A percentile compares a stretch with the other conserved stretches of the same genome.
These are phyloP conservation scores for Scolopax rusticola DNA, from an alignment of 2,797 vertebrate genomes.

Conservation along the genomic window DNA sequence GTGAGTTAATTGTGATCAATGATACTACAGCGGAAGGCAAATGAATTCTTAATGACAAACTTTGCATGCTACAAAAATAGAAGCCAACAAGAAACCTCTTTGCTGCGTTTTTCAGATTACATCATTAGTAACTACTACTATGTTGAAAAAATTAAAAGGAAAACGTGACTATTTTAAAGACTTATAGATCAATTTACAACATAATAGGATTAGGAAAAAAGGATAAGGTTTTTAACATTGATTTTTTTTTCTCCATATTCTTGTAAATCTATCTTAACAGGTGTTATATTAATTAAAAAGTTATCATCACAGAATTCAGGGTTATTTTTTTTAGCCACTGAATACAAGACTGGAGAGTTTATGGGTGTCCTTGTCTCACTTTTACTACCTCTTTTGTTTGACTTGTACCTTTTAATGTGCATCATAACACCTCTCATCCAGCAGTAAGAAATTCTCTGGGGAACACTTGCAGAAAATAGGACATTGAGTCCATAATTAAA, in stretches of 20 bases:
- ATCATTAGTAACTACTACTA: constrained; percentile 5
- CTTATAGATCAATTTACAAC: neutral
- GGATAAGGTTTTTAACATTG: neutral
- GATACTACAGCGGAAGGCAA: constrained; percentile 59
- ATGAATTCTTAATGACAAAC: constrained; percentile 68
- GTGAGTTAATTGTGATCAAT: constrained; percentile 68
- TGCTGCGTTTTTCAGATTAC: constrained; percentile 27
- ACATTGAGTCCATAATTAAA: constrained; percentile 87
- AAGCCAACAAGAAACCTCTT: constrained; percentile 56
- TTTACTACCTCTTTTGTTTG: constrained; percentile 67
- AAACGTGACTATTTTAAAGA: neutral
- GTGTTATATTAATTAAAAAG: constrained; percentile 66
- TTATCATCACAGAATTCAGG: constrained; percentile 22
- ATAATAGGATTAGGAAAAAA: neutral
- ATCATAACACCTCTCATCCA: constrained; percentile 77
- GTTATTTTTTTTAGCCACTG: neutral
- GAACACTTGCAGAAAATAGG: constrained; percentile 85
- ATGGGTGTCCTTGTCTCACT: constrained; percentile 71
- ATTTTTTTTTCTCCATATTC: constrained; percentile 11
- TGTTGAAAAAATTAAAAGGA: constrained; percentile 17
- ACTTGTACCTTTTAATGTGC: constrained; percentile 75
- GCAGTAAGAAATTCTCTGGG: constrained; percentile 78
- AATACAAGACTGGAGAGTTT: constrained; percentile 43
- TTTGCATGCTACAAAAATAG: constrained; percentile 51
- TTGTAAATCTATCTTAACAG: constrained; percentile 42